Evolutionary conservation across 2,888 invertebrate genomes (phyloP).

Genomic region (Hydrotaea diabolus): DNA sequence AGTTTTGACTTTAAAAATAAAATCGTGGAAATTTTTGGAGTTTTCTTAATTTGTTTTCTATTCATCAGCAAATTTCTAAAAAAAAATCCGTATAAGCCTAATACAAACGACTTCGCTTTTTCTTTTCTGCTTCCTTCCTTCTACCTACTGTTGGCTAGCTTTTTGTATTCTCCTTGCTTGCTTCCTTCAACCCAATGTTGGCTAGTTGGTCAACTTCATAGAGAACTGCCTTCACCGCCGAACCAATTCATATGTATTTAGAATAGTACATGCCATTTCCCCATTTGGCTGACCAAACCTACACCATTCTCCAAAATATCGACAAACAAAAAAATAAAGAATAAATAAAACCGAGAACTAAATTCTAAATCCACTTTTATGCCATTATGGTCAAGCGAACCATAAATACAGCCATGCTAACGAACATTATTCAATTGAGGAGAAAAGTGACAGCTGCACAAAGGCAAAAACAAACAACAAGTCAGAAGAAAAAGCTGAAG

Average conservation of each 20-base stretch:
- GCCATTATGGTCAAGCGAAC: conserved; percentile 10
- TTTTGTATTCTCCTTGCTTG: not conserved
- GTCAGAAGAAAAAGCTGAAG: conserved; percentile 3
- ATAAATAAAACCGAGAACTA: not conserved
- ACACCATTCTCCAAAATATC: conserved; percentile 16
- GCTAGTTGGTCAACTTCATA: not conserved
- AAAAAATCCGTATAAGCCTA: no score
- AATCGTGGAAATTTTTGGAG: no score
- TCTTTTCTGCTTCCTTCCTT: not conserved
- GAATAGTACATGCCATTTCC: conserved; percentile 23
- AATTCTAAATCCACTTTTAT: conserved; percentile 14
- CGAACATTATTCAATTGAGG: conserved; percentile 19
- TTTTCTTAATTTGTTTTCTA: no score
- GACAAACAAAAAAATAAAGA: no score
- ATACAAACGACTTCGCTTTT: not conserved
- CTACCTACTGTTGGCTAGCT: no score
- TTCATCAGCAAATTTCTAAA: no score
- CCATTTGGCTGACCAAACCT: not conserved
- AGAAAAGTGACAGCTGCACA: conserved; percentile 32
- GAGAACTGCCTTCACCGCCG: not conserved
- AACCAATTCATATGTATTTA: not conserved
- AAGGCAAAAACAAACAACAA: not conserved
- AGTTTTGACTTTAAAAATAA: no score
- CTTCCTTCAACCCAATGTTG: not conserved
- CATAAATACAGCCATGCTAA: not conserved